Evolutionary conservation across 2,797 vertebrate species (phyloP), one percentile per base, ranked within the genome.

Genomic region (Alauda arvensis): DNA sequence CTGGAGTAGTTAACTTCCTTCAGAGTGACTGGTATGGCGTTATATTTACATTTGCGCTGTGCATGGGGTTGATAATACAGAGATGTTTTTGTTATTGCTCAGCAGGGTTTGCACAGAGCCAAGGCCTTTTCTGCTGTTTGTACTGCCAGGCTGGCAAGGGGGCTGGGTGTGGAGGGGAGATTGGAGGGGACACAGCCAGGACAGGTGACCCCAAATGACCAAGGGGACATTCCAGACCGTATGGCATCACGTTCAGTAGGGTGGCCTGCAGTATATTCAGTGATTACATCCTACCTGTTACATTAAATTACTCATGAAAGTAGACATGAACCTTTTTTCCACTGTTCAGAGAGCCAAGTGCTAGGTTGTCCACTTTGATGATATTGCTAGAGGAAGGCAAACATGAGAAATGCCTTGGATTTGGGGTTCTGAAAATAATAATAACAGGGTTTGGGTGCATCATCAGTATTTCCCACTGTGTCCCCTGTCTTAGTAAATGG

Each of bases 141-240:
- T 18, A 39, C 6, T 33, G 62, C 25, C 8, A 14, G 0, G 0
- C 45, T 52, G 33, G 29, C 29, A 21, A 34, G 21, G 10, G 20
- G 13, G 4, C 39, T 31, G 7, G 20, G 5, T 20, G 15, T 57
- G 7, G 12, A 14, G 31, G 51, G 39, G 13, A 45, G 29, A 3
- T 0, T 81, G 51, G 33, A 81, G 29, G 25, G 6, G 18, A 62
- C 25, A 33, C 18, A 61, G 28, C 1, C 28, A 62, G 18, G 45
- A 52, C 7, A 52, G 13, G 18, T 63, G 25, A 28, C 21, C 39
- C 7, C 1, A 57, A 33, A 1, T 76, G 33, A 46, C 39, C 16
- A 52, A 40, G 3, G 9, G 6, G 10, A 18, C 10, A 52, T 40
- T 46, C 45, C 51, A 57, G 18, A 57, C 15, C 1, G 0, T 9